phyloP scores from a whole-genome alignment of 2,797 vertebrate species.

The Emydoidea blandingii region DNA sequence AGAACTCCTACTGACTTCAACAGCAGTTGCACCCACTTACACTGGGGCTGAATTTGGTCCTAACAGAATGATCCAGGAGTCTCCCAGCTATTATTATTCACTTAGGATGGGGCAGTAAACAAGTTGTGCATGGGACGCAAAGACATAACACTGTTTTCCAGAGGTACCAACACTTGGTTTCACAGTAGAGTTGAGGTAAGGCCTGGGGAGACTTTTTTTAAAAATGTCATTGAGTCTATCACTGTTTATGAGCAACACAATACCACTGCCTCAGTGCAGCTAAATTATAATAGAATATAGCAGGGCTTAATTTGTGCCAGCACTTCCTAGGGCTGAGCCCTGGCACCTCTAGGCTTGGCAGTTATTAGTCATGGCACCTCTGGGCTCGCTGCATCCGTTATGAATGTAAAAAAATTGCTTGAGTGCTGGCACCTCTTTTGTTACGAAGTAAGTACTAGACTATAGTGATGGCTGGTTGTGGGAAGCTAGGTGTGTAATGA shows the following conservation, averaged over 20 bases:
- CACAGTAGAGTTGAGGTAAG: not conserved
- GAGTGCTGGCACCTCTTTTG: no score
- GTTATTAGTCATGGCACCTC: no score
- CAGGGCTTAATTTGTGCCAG: no score
- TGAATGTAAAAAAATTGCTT: no score
- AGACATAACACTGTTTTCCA: not conserved
- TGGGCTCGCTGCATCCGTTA: no score
- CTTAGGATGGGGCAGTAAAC: not conserved
- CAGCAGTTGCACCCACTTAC: not conserved
- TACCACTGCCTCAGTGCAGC: not conserved
- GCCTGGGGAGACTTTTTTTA: not conserved
- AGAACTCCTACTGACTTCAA: not conserved
- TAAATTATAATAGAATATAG: not conserved
- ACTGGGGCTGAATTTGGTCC: not conserved
- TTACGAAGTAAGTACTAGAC: no score
- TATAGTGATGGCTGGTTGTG: not conserved
- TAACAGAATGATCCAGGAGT: not conserved
- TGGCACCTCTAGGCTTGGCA: no score
- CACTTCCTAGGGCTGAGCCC: no score
- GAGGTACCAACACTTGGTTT: not conserved
- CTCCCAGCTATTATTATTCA: not conserved
- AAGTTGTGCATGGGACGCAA: not conserved
- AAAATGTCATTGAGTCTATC: not conserved
- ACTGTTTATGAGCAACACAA: not conserved
- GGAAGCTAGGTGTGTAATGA: no score